Evolutionary conservation across 2,888 invertebrate genomes (phyloP).

Genomic region (Disparrhopalites patrizii): DNA sequence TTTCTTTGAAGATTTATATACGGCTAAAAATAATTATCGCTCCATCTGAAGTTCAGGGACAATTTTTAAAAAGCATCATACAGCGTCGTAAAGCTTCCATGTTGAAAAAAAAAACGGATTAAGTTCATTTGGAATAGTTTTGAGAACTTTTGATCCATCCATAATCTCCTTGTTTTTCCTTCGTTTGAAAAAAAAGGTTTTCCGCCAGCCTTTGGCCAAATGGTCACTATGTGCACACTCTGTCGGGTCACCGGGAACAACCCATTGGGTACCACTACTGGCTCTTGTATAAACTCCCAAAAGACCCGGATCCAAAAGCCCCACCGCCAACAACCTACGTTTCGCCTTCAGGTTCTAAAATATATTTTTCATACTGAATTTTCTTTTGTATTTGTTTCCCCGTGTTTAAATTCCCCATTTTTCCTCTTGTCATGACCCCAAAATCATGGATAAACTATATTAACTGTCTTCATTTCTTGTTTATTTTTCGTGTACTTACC

Average conservation of each 20-base stretch:
- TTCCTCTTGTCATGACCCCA: background rate
- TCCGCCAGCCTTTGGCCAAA: constrained; percentile 86
- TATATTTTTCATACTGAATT: background rate
- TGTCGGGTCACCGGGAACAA: constrained; percentile 73
- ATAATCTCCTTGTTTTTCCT: too few relatives aligned
- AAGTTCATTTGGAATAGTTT: too few relatives aligned
- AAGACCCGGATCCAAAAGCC: constrained; percentile 71
- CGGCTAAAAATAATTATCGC: too few relatives aligned
- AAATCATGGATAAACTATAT: background rate
- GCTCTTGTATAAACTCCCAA: constrained; percentile 77
- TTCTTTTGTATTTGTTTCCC: background rate
- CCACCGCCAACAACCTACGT: constrained; percentile 83
- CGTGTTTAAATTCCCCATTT: background rate
- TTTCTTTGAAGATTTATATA: too few relatives aligned
- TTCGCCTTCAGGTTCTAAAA: constrained; percentile 69
- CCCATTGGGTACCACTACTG: constrained; percentile 83
- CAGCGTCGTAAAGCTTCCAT: too few relatives aligned
- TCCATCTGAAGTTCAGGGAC: too few relatives aligned
- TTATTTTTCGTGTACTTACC: background rate
- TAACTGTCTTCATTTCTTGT: background rate
- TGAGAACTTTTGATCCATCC: too few relatives aligned
- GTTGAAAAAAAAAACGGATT: too few relatives aligned
- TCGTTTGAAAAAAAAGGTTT: too few relatives aligned
- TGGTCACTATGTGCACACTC: constrained; percentile 84
- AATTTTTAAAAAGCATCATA: too few relatives aligned